Conservation (phyloP, 2,888 invertebrate genomes). For the Tipula confusa region DNA sequence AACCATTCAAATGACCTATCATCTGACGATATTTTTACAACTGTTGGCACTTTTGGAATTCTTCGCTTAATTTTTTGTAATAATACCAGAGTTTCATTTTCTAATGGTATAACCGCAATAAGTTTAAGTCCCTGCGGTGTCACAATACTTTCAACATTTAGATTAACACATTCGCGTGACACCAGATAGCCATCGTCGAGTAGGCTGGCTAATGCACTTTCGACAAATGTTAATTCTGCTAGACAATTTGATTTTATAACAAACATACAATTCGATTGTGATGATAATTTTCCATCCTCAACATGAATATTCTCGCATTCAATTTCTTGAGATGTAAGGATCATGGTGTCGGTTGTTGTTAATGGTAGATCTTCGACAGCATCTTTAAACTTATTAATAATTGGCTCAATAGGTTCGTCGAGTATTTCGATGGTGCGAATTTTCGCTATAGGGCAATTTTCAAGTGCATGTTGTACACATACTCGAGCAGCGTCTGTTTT, state of each 20-base stretch:
- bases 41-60: slow-evolving; percentile 37
- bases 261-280: slow-evolving; percentile 44
- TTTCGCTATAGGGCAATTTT: slow-evolving; percentile 62
- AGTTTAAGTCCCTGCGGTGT: slow-evolving; percentile 41
- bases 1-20: slow-evolving; percentile 45
- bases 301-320: slow-evolving; percentile 55
- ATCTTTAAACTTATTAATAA: slow-evolving; percentile 56
- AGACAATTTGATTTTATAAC: slow-evolving; percentile 41
- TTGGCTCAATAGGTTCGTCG: slow-evolving; percentile 50
- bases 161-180: slow-evolving; percentile 55
- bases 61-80: slow-evolving; percentile 41
- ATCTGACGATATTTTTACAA: slow-evolving; percentile 41
- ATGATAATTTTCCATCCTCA: slow-evolving; percentile 57
- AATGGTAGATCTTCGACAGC: slow-evolving; percentile 64
- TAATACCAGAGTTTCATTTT: slow-evolving; percentile 42
- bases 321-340: slow-evolving; percentile 48
- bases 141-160: slow-evolving; percentile 47
- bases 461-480: slow-evolving; percentile 66
- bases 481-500: slow-evolving; percentile 55
- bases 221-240: slow-evolving; percentile 43
- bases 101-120: slow-evolving; percentile 42
- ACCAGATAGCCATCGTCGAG: slow-evolving; percentile 53
- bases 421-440: slow-evolving; percentile 59
- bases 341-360: slow-evolving; percentile 61
- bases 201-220: slow-evolving; percentile 44